These are phyloP conservation scores for Patella depressa DNA, from an alignment of 2,888 invertebrate species.

Conservation along the genomic window DNA sequence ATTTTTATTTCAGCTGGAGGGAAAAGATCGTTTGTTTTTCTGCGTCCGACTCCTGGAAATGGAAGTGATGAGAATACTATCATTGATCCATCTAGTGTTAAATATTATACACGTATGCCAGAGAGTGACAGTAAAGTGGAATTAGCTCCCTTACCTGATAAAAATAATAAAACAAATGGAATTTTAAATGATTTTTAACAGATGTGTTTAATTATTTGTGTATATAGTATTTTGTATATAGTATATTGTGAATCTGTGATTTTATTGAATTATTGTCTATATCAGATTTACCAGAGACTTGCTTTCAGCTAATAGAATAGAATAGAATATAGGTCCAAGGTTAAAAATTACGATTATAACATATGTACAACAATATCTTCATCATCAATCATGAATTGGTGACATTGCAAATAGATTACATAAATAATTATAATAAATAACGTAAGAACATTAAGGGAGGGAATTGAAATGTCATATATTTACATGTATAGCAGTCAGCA, in stretches of 20 bases:
- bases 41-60: constrained; percentile 36
- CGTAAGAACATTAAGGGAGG: too few species aligned
- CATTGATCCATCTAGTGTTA: constrained; percentile 60
- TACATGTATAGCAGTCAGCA: too few species aligned
- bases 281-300: too few species aligned
- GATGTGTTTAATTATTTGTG: neutral
- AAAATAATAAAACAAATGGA: neutral
- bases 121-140: constrained; percentile 43
- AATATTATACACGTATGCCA: constrained; percentile 69
- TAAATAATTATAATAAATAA: too few species aligned
- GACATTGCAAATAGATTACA: too few species aligned
- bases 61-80: constrained; percentile 51
- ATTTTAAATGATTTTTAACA: neutral
- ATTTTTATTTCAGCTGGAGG: constrained; percentile 44
- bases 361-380: too few species aligned
- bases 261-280: too few species aligned
- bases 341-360: too few species aligned
- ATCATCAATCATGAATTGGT: too few species aligned
- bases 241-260: neutral
- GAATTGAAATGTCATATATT: too few species aligned
- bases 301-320: too few species aligned
- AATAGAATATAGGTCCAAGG: too few species aligned
- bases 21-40: constrained; percentile 56
- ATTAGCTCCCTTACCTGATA: constrained; percentile 19
- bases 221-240: neutral